These are phyloP conservation scores for Phylloscopus collybita DNA, from an alignment of 2,797 vertebrate species.

Conservation along the genomic window DNA sequence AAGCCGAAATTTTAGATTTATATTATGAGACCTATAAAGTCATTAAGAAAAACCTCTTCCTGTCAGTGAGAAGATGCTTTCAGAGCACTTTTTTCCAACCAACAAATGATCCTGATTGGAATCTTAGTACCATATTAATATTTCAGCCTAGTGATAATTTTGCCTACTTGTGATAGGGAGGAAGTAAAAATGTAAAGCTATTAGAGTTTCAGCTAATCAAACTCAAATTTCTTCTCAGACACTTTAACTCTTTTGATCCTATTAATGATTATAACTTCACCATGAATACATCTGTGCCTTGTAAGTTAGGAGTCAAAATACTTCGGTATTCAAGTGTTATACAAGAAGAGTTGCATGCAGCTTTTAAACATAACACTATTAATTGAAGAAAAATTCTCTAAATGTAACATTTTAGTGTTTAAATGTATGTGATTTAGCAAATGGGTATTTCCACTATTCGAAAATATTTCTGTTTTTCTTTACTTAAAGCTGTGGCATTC, in stretches of 20 bases:
- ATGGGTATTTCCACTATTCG: background rate
- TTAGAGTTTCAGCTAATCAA: background rate
- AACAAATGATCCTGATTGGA: background rate
- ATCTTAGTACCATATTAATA: background rate
- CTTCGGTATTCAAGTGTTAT: background rate
- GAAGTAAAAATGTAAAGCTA: background rate
- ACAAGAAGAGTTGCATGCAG: background rate
- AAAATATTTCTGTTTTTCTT: background rate
- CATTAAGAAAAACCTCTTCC: conserved; percentile 23
- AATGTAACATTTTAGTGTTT: background rate
- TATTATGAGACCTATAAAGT: conserved; percentile 34
- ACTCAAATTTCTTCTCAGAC: background rate
- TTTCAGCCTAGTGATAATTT: background rate
- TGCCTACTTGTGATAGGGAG: background rate
- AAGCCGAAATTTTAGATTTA: conserved; percentile 47
- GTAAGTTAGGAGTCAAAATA: background rate
- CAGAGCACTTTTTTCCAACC: background rate
- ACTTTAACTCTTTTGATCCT: background rate
- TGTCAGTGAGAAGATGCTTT: conserved; percentile 47
- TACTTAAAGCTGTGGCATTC: background rate
- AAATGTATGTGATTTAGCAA: background rate
- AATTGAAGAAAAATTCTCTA: background rate
- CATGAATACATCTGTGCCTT: background rate
- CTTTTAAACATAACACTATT: background rate
- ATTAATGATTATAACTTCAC: background rate